Evolutionary conservation across 37 sponge, comb jelly and placozoan genomes (phyloP), one percentile per base, ranked within the genome.

Genomic region (Spongia lamella): DNA sequence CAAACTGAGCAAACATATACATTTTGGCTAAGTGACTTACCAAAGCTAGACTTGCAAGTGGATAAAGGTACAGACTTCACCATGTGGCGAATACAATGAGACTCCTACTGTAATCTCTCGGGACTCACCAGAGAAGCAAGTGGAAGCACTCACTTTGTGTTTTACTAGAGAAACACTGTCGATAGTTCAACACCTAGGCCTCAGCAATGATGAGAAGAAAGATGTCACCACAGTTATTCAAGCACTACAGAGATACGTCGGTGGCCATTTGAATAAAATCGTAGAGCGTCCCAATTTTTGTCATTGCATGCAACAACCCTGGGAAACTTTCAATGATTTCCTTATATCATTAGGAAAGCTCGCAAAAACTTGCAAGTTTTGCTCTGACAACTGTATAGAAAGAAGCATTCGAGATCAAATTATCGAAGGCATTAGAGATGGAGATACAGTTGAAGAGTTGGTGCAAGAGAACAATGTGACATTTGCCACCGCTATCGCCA

Each of bases 351-450:
- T 75, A 19, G 13, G 62, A 20, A 63, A 75, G 47, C 76, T 75
- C 17, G 76, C 50, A 26, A 75, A 75, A 37, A 75, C 66, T 27
- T 77, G 66, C 40, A 77, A 77, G 38, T 77, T 64, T 52, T 77
- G 78, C 38, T 53, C 66, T 16, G 66, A 63, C 20, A 66, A 49
- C 14, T 77, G 78, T 25, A 65, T 56, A 35, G 56, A 77, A 38
- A 63, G 65, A 30, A 53, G 15, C 77, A 76, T 76, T 54, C 54
- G 65, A 6, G 77, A 62, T 21, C 77, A 76, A 54, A 76, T 76
- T 25, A 52, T 77, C 20, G 78, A 77, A 31, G 78, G 78, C 56
- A 20, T 77, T 27, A 21, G 7, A 25, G 66, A 77, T 0, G 66
- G 78, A 24, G 66, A 77, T 17, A 52, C 66, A 20, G 56, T 77